A percentile compares a stretch with the other conserved stretches of the same genome.
phyloP scores from a whole-genome alignment of 2,888 invertebrate genomes.

The Dorcus parallelipipedus region DNA sequence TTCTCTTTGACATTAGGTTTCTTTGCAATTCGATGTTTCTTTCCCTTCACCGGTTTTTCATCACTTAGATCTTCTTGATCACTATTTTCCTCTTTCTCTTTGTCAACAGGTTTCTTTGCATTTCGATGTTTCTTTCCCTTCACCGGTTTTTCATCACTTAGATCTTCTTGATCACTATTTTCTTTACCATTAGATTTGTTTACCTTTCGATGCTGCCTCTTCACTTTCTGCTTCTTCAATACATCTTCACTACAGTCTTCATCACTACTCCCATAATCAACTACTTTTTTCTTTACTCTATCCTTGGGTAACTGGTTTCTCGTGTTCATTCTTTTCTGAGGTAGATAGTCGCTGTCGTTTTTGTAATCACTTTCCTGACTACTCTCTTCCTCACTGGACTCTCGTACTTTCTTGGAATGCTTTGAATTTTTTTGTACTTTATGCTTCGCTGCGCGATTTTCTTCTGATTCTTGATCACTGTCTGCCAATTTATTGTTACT shows the following conservation, averaged over 20 bases:
- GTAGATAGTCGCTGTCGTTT: too few species aligned
- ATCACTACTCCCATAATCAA: too few species aligned
- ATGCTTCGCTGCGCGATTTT: slow-evolving; percentile 32
- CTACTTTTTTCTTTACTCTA: too few species aligned
- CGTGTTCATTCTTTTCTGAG: too few species aligned
- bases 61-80: background rate
- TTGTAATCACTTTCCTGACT: background rate
- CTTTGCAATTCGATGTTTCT: background rate
- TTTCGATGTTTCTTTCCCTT: background rate
- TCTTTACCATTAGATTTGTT: background rate
- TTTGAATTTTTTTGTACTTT: slow-evolving; percentile 30
- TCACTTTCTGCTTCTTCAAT: background rate
- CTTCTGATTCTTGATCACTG: slow-evolving; percentile 30
- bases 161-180: background rate
- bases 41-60: background rate
- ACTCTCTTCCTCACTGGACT: background rate
- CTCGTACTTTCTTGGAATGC: background rate
- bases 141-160: background rate
- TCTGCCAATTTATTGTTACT: slow-evolving; percentile 6
- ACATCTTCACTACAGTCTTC: background rate
- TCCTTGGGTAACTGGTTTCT: too few species aligned
- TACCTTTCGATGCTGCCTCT: background rate
- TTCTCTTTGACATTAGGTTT: background rate
- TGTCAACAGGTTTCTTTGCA: background rate
- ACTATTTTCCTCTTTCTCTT: background rate